Base-by-base conservation (phyloP, 2,113 vertebrate genomes). In the Sylvilagus bachmani region DNA sequence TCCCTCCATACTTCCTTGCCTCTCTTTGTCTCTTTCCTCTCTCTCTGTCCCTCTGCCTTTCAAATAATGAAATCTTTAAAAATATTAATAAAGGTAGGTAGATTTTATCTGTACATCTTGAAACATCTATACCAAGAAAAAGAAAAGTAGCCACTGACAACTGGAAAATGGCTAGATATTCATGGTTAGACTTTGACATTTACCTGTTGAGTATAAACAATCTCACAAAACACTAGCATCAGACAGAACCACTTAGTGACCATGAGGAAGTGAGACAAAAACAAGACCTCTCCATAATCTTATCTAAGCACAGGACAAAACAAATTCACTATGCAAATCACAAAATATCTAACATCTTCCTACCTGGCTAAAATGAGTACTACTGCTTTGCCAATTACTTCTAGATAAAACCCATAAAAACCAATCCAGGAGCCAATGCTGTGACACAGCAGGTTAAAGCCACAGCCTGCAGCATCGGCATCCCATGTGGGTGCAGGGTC, bases 261-360 rank as follows among this genome's bases (percentile, higher is more conserved):
- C 71, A 51, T 66, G 44, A 51, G n/a, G 53, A 83, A 88, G 9
- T 51, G 31, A 88, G 44, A 64, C 53, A 86, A 90, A 93, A 96
- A 79, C 73, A 91, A 88, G 36, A 74, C 29, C 55, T 51, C 24
- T 78, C 17, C 55, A 36, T 55, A 70, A 51, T 82, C 82, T 77
- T 90, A 5, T 62, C 66, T 67, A 80, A 73, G 12, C 25, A 85
- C 31, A 92, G 83, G 80, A 11, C 51, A 61, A 80, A 94, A 78
- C 38, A 66, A 86, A 58, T 6, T 77, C 38, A 82, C 80, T 83
- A 62, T 64, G 16, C 89, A 89, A 74, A 38, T 38, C 73, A 91
- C 49, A 94, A 84, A 92, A 85, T 27, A 36, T 58, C 66, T 9
- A 53, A 9, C 6, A 74, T 64, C 29, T 33, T 14, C 49, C 16